These are phyloP conservation scores for Myripristis murdjan DNA, from an alignment of 2,797 vertebrate genomes.

Conservation along the genomic window DNA sequence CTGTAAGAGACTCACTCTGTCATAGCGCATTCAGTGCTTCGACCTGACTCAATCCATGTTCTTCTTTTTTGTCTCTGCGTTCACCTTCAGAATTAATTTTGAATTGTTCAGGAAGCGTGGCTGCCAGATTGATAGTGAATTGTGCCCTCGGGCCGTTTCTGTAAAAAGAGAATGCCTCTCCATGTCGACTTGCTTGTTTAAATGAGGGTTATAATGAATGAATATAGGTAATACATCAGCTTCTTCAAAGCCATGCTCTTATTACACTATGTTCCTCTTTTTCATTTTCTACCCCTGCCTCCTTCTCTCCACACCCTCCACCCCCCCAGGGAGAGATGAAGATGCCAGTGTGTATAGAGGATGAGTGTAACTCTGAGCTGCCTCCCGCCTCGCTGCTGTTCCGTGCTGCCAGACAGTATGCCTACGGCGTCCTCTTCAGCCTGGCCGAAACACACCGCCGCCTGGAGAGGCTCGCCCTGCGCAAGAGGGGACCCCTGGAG, in stretches of 20 bases:
- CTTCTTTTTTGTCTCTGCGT: neutral
- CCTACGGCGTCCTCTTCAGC: conserved; percentile 94
- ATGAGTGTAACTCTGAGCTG: conserved; percentile 93
- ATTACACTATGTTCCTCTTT: neutral
- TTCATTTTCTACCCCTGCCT: neutral
- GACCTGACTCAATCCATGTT: neutral
- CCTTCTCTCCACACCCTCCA: neutral
- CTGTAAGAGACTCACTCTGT: neutral
- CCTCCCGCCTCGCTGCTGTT: conserved; percentile 92
- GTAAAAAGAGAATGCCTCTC: neutral
- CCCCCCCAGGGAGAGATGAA: conserved; percentile 92
- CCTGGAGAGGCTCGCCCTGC: conserved; percentile 90
- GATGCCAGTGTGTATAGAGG: conserved; percentile 94
- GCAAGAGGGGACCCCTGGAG: conserved; percentile 89
- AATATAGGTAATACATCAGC: neutral
- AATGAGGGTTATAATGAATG: neutral
- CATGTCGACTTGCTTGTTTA: neutral
- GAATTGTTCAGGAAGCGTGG: no score
- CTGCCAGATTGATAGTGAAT: neutral
- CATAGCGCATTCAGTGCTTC: neutral
- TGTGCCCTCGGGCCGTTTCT: neutral
- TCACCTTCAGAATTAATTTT: no score
- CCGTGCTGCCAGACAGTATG: conserved; percentile 91
- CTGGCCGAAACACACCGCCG: conserved; percentile 93
- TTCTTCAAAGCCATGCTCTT: neutral